Base-by-base conservation (phyloP, 92 coral and sea anemone genomes). In the Parazoanthus atlanticus region DNA sequence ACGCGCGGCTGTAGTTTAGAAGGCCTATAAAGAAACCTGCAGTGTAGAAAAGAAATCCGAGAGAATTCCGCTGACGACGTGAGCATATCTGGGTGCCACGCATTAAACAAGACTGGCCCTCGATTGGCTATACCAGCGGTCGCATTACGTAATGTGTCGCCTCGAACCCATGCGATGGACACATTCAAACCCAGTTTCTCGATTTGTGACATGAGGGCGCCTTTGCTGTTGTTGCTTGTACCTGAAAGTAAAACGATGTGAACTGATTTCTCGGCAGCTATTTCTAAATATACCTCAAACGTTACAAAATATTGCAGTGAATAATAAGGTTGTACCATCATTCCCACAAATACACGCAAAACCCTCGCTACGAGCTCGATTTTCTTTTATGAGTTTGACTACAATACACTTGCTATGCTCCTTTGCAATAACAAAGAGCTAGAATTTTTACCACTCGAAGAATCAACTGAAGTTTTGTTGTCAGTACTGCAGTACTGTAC, bases 21-120 rank as follows among this genome's bases (percentile, higher is more conserved):
- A 7, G 8, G 9, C n/a, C n/a, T 61, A 19, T 1, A 61, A 21
- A 23, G 21, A 25, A 75, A 94, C 97, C 91, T 88, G 88, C 91
- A 91, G 21, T 85, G 88, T n/a, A 93, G 97, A 54, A 93, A 91
- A 13, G 91, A 49, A 52, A 94, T 89, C 82, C 91, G 85, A 36
- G 89, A 85, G 76, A 90, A 94, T 25, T 89, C 88, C 71, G 15
- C 79, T 26, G 94, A 91, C 29, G 85, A 83, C n/a, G 92, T 88
- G 73, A 91, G 64, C 13, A 85, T 65, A 76, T 89, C 93, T 33
- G 97, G 93, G 29, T 89, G 90, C 88, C 88, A 89, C 56, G 93
- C 32, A 61, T 82, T 86, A 74, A 94, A 93, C 78, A 94, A 90
- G 38, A 93, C 46, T 16, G 95, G 91, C 46, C 88, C 84, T 17